Evolutionary conservation across 2,888 invertebrate species (phyloP).

Genomic region (Stomorhina lunata): DNA sequence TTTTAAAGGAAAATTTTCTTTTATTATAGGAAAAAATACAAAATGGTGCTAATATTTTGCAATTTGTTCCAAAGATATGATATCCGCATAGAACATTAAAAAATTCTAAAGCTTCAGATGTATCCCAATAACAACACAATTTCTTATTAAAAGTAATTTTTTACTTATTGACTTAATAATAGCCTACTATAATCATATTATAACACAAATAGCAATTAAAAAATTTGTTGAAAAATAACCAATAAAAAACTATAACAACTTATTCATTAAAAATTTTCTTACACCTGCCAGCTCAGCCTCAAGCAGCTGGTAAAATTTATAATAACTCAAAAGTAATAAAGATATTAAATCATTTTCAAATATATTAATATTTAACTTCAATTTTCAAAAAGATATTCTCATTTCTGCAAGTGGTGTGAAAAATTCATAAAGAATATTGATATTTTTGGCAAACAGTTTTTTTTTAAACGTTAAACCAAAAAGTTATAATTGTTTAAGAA

Average conservation of each 20-base stretch:
- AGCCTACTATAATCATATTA: neutral
- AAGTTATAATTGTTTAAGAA: slow-evolving; percentile 51
- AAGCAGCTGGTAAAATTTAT: slow-evolving; percentile 31
- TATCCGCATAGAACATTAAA: too few relatives aligned
- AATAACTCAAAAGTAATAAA: slow-evolving; percentile 27
- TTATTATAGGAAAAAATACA: too few relatives aligned
- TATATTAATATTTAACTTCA: slow-evolving; percentile 1
- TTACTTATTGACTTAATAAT: neutral
- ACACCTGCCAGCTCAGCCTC: slow-evolving; percentile 37
- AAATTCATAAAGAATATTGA: slow-evolving; percentile 62
- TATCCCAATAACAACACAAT: too few relatives aligned
- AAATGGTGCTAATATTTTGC: too few relatives aligned
- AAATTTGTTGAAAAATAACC: neutral
- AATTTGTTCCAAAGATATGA: too few relatives aligned
- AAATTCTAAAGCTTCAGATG: too few relatives aligned
- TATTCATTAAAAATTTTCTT: neutral
- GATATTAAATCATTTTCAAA: slow-evolving; percentile 60
- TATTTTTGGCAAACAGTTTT: slow-evolving; percentile 8
- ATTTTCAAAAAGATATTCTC: slow-evolving; percentile 15
- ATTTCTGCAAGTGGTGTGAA: slow-evolving; percentile 53
- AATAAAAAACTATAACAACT: neutral
- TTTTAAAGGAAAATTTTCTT: too few relatives aligned
- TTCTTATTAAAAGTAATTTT: too few relatives aligned
- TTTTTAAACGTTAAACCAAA: slow-evolving; percentile 19
- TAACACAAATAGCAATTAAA: neutral